Conservation (phyloP, 2,797 vertebrate species). For the Heterohyrax brucei region DNA sequence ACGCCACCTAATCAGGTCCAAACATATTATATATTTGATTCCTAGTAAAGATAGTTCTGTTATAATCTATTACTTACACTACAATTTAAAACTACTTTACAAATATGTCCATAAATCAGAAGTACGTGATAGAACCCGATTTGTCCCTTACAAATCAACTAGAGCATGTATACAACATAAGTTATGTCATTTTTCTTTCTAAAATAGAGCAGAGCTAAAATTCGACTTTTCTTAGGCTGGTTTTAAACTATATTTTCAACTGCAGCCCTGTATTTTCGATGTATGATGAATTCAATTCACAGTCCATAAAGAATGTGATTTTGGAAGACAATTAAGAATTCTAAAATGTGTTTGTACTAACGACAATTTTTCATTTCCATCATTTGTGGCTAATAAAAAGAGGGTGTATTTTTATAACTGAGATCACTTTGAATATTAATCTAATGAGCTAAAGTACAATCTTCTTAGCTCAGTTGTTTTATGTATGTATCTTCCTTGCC, state of each 20-base stretch:
- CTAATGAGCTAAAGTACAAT: slow-evolving; percentile 44
- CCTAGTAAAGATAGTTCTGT: not conserved
- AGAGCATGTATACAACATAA: slow-evolving; percentile 12
- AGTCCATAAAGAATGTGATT: not conserved
- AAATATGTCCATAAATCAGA: not conserved
- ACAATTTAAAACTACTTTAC: slow-evolving; percentile 14
- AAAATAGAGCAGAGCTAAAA: not conserved
- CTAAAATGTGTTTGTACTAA: not conserved
- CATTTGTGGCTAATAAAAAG: not conserved
- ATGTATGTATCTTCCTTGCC: slow-evolving; percentile 16
- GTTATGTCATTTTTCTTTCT: not conserved
- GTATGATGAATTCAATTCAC: not conserved
- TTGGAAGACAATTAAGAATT: slow-evolving; percentile 21
- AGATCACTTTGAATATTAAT: not conserved
- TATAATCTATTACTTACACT: not conserved
- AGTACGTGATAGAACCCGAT: not conserved
- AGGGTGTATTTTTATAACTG: not conserved
- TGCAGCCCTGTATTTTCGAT: not conserved
- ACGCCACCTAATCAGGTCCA: not conserved
- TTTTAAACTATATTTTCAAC: slow-evolving; percentile 49
- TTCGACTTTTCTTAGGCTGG: not conserved
- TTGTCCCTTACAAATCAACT: slow-evolving; percentile 21
- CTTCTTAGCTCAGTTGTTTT: slow-evolving; percentile 13
- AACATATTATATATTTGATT: not conserved
- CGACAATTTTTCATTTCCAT: slow-evolving; percentile 21